Evolutionary conservation across 2,888 invertebrate species (phyloP), one percentile per base, ranked within the genome.

Genomic region (Mystacides longicornis): DNA sequence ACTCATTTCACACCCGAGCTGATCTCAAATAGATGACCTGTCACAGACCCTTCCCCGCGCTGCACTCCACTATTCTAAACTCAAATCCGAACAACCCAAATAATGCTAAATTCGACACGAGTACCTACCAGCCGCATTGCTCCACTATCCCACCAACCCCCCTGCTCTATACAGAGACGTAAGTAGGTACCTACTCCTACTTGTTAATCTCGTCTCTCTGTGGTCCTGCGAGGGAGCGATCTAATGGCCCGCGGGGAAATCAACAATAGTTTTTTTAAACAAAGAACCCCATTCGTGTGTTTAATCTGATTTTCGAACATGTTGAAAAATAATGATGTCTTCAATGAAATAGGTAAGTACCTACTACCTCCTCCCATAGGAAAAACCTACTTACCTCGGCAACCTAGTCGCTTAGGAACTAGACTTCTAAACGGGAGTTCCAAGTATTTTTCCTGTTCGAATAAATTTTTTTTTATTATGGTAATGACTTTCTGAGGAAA

Each of bases 261-360:
- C 65, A 65, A 71, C 72, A 74, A 74, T 74, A 75, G 73, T 71
- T 22, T 27, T 53, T 53, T 48, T 47, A 52, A 43, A 4, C 43
- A n/a, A 27, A 5, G 11, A 52, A 45, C 52, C 52, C 19, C 21
- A 20, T 5, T 21, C 46, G 9, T 46, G 3, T 46, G 14, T 14
- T 37, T 37, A 14, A 37, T 37, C 7, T 37, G 14, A 37, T 37
- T 37, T 37, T 37, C 3, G 16, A 7, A 14, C 37, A 37, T 37
- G n/a, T n/a, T n/a, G n/a, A n/a, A n/a, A n/a, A n/a, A n/a, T n/a
- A n/a, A n/a, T n/a, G n/a, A n/a, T n/a, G n/a, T n/a, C n/a, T n/a
- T n/a, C n/a, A n/a, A n/a, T n/a, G n/a, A n/a, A n/a, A n/a, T n/a
- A n/a, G n/a, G n/a, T n/a, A n/a, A n/a, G n/a, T n/a, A n/a, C n/a